A percentile compares a stretch with the other conserved stretches of the same genome.
These are phyloP conservation scores for Silurus lanzhouensis DNA, from an alignment of 2,797 vertebrate species.

Conservation along the genomic window DNA sequence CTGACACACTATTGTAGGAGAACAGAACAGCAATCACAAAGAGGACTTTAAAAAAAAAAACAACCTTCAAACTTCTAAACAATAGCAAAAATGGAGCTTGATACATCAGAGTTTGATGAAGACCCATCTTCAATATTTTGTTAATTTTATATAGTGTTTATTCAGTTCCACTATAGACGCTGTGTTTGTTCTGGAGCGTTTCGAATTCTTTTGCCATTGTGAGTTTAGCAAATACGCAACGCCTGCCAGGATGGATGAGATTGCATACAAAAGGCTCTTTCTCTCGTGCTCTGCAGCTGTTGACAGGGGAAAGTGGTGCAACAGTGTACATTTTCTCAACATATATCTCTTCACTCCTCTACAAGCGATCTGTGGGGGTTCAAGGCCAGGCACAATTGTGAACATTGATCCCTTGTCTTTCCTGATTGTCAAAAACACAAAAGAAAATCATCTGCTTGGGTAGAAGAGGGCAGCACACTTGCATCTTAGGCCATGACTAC, in stretches of 20 bases:
- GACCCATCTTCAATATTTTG: background rate
- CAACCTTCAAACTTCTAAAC: background rate
- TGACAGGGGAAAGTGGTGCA: conserved; percentile 36
- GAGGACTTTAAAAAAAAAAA: conserved; percentile 5
- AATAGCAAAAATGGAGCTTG: background rate
- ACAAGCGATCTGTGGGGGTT: conserved; percentile 37
- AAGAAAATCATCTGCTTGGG: background rate
- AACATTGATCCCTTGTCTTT: conserved; percentile 40
- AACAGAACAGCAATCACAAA: conserved; percentile 6
- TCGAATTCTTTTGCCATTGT: conserved; percentile 55
- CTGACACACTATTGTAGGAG: conserved; percentile 25
- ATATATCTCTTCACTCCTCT: conserved; percentile 41
- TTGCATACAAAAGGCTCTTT: conserved; percentile 57
- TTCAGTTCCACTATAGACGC: conserved; percentile 12
- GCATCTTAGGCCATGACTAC: too few relatives aligned
- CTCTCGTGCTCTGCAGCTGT: conserved; percentile 58
- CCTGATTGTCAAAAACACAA: background rate
- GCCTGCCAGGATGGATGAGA: conserved; percentile 49
- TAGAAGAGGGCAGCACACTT: background rate
- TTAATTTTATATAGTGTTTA: conserved; percentile 42
- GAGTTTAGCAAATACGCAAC: conserved; percentile 50
- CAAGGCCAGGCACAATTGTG: conserved; percentile 52
- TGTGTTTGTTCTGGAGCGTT: conserved; percentile 37
- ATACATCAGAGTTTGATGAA: background rate
- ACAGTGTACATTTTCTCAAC: conserved; percentile 29